Evolutionary conservation across 2,888 invertebrate species (phyloP).

Genomic region (Lucinisca nassula): DNA sequence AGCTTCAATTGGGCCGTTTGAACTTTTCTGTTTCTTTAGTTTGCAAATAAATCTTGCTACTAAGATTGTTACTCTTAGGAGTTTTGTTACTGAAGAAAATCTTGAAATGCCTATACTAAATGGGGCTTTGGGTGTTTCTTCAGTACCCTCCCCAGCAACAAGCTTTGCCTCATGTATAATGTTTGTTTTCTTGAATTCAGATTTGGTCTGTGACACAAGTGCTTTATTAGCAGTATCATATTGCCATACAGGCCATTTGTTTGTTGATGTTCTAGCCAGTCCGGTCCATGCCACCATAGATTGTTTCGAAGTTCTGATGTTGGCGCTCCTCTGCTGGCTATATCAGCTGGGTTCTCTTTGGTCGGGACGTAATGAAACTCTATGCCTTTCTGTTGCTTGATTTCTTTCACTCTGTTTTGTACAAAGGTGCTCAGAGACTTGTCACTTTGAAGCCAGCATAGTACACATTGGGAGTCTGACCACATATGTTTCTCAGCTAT

Average conservation of each 20-base stretch:
- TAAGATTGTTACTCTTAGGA: conserved; percentile 41
- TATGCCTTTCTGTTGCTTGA: not conserved
- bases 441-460: not conserved
- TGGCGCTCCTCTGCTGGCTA: conserved; percentile 4
- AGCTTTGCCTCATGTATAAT: conserved; percentile 6
- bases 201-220: not conserved
- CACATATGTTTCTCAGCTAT: not conserved
- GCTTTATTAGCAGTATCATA: not conserved
- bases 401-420: not conserved
- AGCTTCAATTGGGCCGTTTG: conserved; percentile 7
- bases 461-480: conserved; percentile 12
- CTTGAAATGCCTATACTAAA: conserved; percentile 23
- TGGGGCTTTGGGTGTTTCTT: not conserved
- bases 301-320: not conserved
- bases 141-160: not conserved
- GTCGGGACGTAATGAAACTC: not conserved
- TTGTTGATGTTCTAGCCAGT: not conserved
- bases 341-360: conserved; percentile 16
- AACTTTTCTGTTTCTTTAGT: not conserved
- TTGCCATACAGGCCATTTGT: not conserved
- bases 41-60: conserved; percentile 24
- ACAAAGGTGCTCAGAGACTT: conserved; percentile 7
- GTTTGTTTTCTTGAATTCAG: not conserved
- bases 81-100: conserved; percentile 35
- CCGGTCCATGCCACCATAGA: conserved; percentile 27